These are phyloP conservation scores for Lepidochitona cinerea DNA, from an alignment of 2,888 invertebrate species.

Conservation along the genomic window DNA sequence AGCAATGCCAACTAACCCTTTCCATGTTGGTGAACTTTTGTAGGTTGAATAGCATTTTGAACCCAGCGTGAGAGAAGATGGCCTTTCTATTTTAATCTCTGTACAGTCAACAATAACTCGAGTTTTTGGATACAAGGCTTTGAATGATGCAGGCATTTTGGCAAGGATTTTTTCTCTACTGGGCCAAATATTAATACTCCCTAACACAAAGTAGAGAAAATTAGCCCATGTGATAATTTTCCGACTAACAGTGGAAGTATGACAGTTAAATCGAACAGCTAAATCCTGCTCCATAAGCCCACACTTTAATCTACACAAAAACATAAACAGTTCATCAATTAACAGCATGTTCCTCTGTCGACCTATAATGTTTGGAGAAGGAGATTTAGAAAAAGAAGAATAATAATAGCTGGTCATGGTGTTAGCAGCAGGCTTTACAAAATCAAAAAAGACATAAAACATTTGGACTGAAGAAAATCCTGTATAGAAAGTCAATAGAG, in stretches of 20 bases:
- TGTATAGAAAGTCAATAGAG: too few relatives aligned
- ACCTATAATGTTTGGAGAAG: too few relatives aligned
- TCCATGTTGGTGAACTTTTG: conserved; percentile 38
- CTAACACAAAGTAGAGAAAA: conserved; percentile 32
- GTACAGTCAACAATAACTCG: conserved; percentile 40
- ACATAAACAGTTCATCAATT: too few relatives aligned
- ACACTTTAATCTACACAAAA: too few relatives aligned
- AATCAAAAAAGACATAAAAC: too few relatives aligned
- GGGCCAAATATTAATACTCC: conserved; percentile 36
- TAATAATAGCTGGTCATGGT: too few relatives aligned
- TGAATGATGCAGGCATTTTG: conserved; percentile 33
- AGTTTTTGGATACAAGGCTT: conserved; percentile 29
- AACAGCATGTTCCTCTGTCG: too few relatives aligned
- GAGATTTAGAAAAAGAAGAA: too few relatives aligned
- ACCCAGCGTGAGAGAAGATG: conserved; percentile 27
- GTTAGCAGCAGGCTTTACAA: too few relatives aligned
- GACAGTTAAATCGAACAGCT: conserved; percentile 17
- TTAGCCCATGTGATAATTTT: conserved; percentile 31
- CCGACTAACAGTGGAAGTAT: conserved; percentile 18
- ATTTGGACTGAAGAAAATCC: too few relatives aligned
- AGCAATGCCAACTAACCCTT: conserved; percentile 31
- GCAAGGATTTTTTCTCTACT: conserved; percentile 15
- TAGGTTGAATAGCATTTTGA: conserved; percentile 35
- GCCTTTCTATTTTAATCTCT: conserved; percentile 35
- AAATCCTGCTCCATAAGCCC: conserved; percentile 10